These are phyloP conservation scores for Ptychodera flava DNA, from an alignment of 35 echinoderm and acorn worm genomes.

Conservation along the genomic window DNA sequence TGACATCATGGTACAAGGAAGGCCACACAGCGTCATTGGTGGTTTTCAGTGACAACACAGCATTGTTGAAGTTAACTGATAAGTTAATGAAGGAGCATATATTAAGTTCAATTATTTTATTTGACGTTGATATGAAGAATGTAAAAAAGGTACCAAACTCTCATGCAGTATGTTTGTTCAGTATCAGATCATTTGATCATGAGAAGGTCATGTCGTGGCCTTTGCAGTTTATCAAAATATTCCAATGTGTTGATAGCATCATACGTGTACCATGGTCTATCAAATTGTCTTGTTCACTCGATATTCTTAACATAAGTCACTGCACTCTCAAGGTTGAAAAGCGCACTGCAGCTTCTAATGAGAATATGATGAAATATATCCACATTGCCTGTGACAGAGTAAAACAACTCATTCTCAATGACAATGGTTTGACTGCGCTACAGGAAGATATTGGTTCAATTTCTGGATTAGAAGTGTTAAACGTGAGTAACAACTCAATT, in stretches of 20 bases:
- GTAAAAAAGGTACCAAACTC: neutral
- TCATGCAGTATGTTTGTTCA: neutral
- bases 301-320: neutral
- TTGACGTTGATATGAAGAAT: neutral
- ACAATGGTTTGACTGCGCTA: neutral
- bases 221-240: neutral
- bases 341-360: neutral
- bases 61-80: neutral
- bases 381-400: neutral
- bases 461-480: neutral
- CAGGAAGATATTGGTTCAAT: neutral
- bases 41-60: neutral
- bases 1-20: no score
- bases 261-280: neutral
- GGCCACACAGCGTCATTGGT: no score
- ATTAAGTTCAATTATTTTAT: neutral
- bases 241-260: neutral
- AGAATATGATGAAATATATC: neutral
- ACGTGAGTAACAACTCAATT: neutral
- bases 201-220: neutral
- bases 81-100: neutral
- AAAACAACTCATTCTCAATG: neutral
- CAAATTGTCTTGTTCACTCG: neutral
- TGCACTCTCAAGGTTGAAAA: neutral
- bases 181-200: neutral